Base-by-base conservation (phyloP, 2,113 vertebrate species). In the Ceyx margarethae region DNA sequence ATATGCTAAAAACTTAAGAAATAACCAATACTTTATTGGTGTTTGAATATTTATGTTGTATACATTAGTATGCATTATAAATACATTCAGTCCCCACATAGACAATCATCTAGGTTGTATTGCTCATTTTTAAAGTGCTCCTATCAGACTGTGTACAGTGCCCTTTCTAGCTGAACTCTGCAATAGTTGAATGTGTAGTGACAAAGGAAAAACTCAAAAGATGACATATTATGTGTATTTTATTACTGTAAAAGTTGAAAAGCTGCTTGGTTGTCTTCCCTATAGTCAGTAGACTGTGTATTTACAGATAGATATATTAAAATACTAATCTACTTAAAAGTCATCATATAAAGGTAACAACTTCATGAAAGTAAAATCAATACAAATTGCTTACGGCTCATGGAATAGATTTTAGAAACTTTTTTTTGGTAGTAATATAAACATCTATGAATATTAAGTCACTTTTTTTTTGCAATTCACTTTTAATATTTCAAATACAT, bases 341-440 rank as follows among this genome's bases (percentile, higher is more conserved):
- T 93, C 72, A 87, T 81, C 37, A n/a, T 93, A 54, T 95, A 81
- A 82, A 85, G 35, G 53, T 88, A 87, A 53, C 74, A 94, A 76
- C 51, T 87, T 90, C 84, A 78, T 94, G 74, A 81, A 79, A 96
- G 76, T 91, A 81, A 88, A 96, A 96, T 95, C 89, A 5, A 75
- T 95, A 87, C 65, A 85, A 95, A 96, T 93, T 91, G 72, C 56
- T 53, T 72, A 53, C 66, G n/a, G 28, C 62, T 89, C 45, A 7
- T 65, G 77, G 71, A 85, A 91, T 81, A 77, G 60, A 90, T 95
- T 92, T 91, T 82, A 79, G 88, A 79, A 95, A 89, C 43, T 60
- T 23, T 87, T 91, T 68, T 82, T 93, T 80, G 82, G 66, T 91
- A 60, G 15, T 46, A 29, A 57, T 88, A 82, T 74, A 81, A 95